Evolutionary conservation across 2,888 invertebrate species (phyloP).

Genomic region (Loripinus fragilis): DNA sequence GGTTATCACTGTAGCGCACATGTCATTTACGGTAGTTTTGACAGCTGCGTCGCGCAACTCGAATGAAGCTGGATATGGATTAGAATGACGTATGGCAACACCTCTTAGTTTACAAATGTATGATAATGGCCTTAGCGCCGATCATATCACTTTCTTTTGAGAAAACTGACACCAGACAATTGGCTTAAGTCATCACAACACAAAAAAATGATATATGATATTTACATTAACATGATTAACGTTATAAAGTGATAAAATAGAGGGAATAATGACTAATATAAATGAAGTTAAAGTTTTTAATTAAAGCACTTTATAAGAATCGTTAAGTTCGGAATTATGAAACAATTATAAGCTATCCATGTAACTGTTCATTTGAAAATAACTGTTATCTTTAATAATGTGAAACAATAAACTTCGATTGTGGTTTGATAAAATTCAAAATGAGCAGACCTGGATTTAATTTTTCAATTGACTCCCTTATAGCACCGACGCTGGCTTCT

Average conservation of each 20-base stretch:
- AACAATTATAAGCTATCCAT: too few species aligned
- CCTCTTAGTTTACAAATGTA: conserved; percentile 25
- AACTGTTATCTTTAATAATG: too few species aligned
- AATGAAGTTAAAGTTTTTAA: too few species aligned
- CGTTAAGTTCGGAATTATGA: too few species aligned
- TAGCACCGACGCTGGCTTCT: conserved; percentile 61
- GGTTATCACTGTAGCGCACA: conserved; percentile 28
- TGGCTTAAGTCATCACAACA: conserved; percentile 17
- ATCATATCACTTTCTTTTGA: conserved; percentile 29
- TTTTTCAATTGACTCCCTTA: conserved; percentile 73
- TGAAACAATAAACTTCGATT: too few species aligned
- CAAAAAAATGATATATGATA: conserved; percentile 14
- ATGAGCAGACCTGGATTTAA: conserved; percentile 67
- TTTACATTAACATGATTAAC: conserved; percentile 11
- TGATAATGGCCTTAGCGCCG: neutral
- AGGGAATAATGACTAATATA: too few species aligned
- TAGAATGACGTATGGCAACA: conserved; percentile 27
- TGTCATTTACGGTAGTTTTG: conserved; percentile 50
- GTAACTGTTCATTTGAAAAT: too few species aligned
- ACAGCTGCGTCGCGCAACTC: conserved; percentile 43
- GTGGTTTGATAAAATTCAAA: conserved; percentile 21
- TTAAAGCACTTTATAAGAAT: too few species aligned
- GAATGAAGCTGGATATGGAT: conserved; percentile 27
- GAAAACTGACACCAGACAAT: conserved; percentile 31
- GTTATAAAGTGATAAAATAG: too few species aligned